These are phyloP conservation scores for Nudaria mundana DNA, from an alignment of 2,888 invertebrate species.

Conservation along the genomic window DNA sequence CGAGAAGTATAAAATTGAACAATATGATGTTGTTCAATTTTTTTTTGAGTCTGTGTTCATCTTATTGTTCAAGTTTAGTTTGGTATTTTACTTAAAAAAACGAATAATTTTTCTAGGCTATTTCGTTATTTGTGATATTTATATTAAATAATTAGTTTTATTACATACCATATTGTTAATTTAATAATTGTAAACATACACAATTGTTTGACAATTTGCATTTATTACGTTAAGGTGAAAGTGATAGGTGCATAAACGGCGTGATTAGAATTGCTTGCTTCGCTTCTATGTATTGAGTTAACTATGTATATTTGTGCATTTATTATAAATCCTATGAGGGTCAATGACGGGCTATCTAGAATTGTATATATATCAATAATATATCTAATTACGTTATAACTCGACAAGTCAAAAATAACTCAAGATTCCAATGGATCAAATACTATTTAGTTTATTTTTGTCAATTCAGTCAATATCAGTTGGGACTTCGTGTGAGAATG, in stretches of 20 bases:
- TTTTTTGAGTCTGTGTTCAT: conserved; percentile 36
- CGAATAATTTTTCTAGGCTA: conserved; percentile 19
- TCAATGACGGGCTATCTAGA: conserved; percentile 15
- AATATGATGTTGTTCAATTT: conserved; percentile 21
- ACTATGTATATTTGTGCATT: conserved; percentile 56
- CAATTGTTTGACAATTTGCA: conserved; percentile 61
- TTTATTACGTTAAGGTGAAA: conserved; percentile 31
- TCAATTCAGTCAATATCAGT: too few relatives aligned
- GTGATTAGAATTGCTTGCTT: conserved; percentile 28
- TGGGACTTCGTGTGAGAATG: too few relatives aligned
- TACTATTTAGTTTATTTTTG: too few relatives aligned
- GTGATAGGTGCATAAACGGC: conserved; percentile 47
- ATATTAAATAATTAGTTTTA: conserved; percentile 27
- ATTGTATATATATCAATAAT: too few relatives aligned
- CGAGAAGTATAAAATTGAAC: too few relatives aligned
- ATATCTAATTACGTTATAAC: not conserved
- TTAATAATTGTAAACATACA: conserved; percentile 39
- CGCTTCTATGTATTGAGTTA: conserved; percentile 32
- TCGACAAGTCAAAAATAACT: not conserved
- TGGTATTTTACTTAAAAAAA: conserved; percentile 15
- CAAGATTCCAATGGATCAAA: too few relatives aligned
- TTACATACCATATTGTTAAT: conserved; percentile 16
- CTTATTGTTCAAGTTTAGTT: conserved; percentile 23
- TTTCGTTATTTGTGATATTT: conserved; percentile 53
- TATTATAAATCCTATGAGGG: conserved; percentile 33